These are phyloP conservation scores for Lasioglossum lativentre DNA, from an alignment of 2,888 invertebrate genomes.

Conservation along the genomic window DNA sequence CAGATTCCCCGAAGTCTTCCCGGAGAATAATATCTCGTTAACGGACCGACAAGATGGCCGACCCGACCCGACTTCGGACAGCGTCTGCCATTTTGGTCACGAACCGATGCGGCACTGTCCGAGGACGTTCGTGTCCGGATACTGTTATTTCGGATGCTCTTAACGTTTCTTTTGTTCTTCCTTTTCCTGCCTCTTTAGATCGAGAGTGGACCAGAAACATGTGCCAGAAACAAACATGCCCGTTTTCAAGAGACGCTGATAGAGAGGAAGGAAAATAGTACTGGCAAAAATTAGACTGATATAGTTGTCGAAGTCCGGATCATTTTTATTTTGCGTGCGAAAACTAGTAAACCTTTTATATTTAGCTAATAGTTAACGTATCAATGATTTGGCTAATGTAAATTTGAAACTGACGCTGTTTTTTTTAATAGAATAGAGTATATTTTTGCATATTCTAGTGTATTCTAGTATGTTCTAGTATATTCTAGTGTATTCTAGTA, in stretches of 20 bases:
- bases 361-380: background rate
- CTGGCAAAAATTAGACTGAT: background rate
- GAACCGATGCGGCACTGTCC: background rate
- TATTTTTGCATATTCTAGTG: too few species aligned
- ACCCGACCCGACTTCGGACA: background rate
- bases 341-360: background rate
- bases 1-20: constrained; percentile 22
- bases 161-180: background rate
- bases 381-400: too few species aligned
- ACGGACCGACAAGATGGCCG: constrained; percentile 8
- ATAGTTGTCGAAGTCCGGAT: background rate
- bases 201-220: background rate
- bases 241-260: background rate
- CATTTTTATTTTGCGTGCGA: background rate
- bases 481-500: too few species aligned
- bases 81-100: background rate
- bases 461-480: too few species aligned
- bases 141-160: background rate
- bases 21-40: constrained; percentile 7
- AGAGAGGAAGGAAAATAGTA: background rate
- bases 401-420: too few species aligned
- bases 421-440: too few species aligned
- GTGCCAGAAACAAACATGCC: background rate
- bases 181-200: background rate
- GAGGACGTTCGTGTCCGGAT: background rate